Percentiles rank a stretch among this genome's conserved stretches.
Conservation (phyloP, 2,797 vertebrate species). For the Acipenser ruthenus region DNA sequence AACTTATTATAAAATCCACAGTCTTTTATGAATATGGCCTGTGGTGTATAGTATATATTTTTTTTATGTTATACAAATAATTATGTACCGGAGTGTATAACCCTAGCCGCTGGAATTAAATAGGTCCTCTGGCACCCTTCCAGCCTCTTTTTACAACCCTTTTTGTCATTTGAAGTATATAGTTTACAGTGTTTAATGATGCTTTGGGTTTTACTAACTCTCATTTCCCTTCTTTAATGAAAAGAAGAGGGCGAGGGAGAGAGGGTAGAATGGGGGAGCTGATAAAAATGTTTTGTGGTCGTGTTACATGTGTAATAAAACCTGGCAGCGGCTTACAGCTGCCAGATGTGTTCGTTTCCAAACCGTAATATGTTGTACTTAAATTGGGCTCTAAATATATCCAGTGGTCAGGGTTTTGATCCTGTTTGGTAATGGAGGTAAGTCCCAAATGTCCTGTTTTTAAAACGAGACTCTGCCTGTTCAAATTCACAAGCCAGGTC, state of each 20-base stretch:
- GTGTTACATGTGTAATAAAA: conserved; percentile 40
- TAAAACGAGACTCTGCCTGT: too few relatives aligned
- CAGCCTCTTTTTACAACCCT: conserved; percentile 44
- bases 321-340: conserved; percentile 1
- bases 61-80: conserved; percentile 33
- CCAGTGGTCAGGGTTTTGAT: neutral
- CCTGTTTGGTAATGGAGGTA: conserved; percentile 14
- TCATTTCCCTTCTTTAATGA: conserved; percentile 45
- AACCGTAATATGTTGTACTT: neutral
- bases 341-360: conserved; percentile 3
- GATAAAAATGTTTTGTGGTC: conserved; percentile 48
- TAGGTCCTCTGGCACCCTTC: conserved; percentile 50
- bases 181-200: conserved; percentile 63
- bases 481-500: too few relatives aligned
- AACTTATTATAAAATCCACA: too few relatives aligned
- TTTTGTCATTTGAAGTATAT: conserved; percentile 50
- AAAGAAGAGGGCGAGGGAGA: conserved; percentile 46
- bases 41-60: conserved; percentile 7
- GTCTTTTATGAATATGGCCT: conserved; percentile 55
- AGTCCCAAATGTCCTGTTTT: neutral
- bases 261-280: conserved; percentile 34
- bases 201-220: conserved; percentile 56
- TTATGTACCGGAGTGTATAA: conserved; percentile 46
- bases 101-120: conserved; percentile 58
- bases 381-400: neutral